Conservation (phyloP, 1,140 invertebrate species). For the Eurosta solidaginis region DNA sequence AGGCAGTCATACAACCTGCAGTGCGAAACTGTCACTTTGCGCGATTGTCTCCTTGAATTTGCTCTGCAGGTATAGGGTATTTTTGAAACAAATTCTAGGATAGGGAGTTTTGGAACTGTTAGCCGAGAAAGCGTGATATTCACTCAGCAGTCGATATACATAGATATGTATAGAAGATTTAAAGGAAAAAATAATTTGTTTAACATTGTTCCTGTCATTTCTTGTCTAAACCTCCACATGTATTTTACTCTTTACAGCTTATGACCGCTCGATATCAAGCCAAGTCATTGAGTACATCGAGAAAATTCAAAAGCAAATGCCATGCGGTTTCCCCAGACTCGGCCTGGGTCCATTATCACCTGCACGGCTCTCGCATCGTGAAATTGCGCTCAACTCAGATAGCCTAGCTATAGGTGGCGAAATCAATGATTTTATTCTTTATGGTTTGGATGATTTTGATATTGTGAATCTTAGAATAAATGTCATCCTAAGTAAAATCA, state of each 20-base stretch:
- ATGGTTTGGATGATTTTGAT: slow-evolving; percentile 48
- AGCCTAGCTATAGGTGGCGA: slow-evolving; percentile 37
- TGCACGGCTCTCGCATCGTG: slow-evolving; percentile 31
- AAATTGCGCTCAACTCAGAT: slow-evolving; percentile 37
- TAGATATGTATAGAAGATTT: no score
- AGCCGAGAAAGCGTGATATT: no score
- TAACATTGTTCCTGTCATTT: no score
- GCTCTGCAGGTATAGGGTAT: no score
- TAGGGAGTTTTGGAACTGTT: no score
- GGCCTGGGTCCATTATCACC: slow-evolving; percentile 51
- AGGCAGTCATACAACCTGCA: no score
- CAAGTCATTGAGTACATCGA: slow-evolving; percentile 40
- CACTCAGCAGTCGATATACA: no score
- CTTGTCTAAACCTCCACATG: no score
- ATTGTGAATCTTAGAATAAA: slow-evolving; percentile 37
- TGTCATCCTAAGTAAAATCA: slow-evolving; percentile 35
- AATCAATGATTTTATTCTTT: slow-evolving; percentile 39
- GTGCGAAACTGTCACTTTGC: no score
- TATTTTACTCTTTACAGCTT: slow-evolving; percentile 33
- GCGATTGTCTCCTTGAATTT: no score
- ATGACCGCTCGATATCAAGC: slow-evolving; percentile 44
- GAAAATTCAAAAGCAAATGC: slow-evolving; percentile 38
- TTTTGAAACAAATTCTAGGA: no score
- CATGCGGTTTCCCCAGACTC: slow-evolving; percentile 39
- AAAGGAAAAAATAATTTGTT: neutral